A percentile compares a stretch with the other conserved stretches of the same genome.
phyloP scores from a whole-genome alignment of 1,140 invertebrate species.

The Drosophila ananassae region DNA sequence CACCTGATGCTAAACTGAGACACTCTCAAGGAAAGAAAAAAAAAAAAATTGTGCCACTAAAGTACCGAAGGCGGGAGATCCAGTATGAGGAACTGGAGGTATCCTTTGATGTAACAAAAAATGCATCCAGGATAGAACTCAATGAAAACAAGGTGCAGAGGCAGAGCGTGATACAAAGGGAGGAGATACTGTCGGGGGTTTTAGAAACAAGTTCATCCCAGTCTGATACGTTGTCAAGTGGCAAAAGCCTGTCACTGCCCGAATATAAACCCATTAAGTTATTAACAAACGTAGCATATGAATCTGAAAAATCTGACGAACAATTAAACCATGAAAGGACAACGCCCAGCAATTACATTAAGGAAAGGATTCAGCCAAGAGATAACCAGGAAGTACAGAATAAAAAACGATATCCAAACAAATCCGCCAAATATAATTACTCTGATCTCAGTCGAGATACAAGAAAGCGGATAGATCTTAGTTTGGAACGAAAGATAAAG shows the following conservation, averaged over 20 bases:
- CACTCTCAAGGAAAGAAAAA: not conserved
- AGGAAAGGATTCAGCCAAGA: not conserved
- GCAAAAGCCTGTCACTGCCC: not conserved
- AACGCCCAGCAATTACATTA: no score
- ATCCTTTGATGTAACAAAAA: not conserved
- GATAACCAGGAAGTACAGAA: not conserved
- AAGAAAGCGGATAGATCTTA: constrained; percentile 5
- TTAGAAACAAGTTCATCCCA: not conserved
- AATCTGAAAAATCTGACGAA: not conserved
- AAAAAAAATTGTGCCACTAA: not conserved
- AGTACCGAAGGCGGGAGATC: constrained; percentile 9
- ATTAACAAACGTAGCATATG: not conserved
- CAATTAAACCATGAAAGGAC: no score
- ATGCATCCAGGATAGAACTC: not conserved
- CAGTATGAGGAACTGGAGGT: constrained; percentile 13
- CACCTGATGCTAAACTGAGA: not conserved
- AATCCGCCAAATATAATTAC: not conserved
- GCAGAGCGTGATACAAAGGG: not conserved
- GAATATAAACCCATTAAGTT: not conserved
- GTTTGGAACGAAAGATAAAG: not conserved
- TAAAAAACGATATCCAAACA: not conserved
- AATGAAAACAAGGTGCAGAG: not conserved
- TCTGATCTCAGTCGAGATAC: not conserved
- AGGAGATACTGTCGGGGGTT: not conserved
- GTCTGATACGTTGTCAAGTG: not conserved